phyloP scores from a whole-genome alignment of 2,113 vertebrate genomes.

The Holacanthus passer region DNA sequence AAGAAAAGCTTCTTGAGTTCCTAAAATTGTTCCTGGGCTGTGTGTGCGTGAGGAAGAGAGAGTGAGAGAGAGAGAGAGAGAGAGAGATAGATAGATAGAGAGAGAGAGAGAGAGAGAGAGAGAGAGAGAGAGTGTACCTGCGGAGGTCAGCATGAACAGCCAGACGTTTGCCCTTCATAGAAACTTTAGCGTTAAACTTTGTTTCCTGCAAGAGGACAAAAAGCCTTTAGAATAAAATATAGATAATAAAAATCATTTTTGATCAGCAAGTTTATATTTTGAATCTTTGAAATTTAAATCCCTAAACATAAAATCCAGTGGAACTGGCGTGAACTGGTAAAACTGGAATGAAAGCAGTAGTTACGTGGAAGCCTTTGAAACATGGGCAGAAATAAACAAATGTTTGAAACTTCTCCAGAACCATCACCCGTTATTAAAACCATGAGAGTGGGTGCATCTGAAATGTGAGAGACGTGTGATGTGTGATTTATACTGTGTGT shows the following conservation, averaged over 20 bases:
- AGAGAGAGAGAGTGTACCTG: too few species aligned
- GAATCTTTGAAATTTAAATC: background rate
- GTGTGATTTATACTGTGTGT: too few species aligned
- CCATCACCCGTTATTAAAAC: background rate
- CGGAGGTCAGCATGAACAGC: slow-evolving; percentile 89
- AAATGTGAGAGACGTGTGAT: background rate
- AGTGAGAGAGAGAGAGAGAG: too few species aligned
- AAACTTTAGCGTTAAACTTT: slow-evolving; percentile 91
- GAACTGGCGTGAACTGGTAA: background rate
- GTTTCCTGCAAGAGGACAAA: slow-evolving; percentile 83
- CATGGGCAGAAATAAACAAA: too few species aligned
- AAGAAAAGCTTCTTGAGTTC: too few species aligned
- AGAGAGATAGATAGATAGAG: too few species aligned
- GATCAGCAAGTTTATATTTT: background rate
- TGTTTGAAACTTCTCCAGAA: too few species aligned
- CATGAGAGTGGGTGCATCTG: background rate
- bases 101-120: too few species aligned
- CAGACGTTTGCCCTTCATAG: slow-evolving; percentile 89
- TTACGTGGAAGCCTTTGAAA: too few species aligned
- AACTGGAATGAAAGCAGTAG: background rate
- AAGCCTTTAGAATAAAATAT: too few species aligned
- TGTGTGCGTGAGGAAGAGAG: too few species aligned
- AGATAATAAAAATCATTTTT: background rate
- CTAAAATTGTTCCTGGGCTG: too few species aligned
- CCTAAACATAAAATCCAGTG: background rate